These are phyloP conservation scores for Spisula subtruncata DNA, from an alignment of 2,888 invertebrate species.

Conservation along the genomic window DNA sequence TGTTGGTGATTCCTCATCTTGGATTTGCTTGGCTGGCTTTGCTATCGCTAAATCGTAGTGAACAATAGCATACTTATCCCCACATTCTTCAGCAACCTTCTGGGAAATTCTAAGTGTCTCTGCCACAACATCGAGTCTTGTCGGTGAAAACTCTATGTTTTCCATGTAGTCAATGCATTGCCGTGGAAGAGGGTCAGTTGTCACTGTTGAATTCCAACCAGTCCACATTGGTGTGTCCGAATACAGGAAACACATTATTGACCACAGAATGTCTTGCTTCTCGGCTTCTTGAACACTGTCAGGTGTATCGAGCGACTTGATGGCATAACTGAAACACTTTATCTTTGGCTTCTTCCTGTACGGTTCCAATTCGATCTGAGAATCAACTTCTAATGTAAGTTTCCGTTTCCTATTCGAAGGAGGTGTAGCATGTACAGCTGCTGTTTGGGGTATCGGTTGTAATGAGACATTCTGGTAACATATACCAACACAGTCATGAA, in stretches of 20 bases:
- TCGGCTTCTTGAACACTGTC: not conserved
- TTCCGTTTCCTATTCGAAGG: no score
- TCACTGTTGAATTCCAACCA: slow-evolving; percentile 63
- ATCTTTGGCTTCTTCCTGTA: no score
- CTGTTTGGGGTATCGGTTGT: no score
- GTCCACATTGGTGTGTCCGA: slow-evolving; percentile 59
- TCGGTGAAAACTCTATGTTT: slow-evolving; percentile 57
- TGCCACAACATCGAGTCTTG: slow-evolving; percentile 60
- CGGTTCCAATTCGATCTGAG: no score
- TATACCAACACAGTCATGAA: slow-evolving; percentile 68
- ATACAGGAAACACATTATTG: not conserved
- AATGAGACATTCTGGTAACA: slow-evolving; percentile 64
- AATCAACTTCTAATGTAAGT: no score
- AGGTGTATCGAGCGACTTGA: not conserved
- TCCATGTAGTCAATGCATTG: slow-evolving; percentile 67
- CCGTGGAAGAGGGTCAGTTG: slow-evolving; percentile 54
- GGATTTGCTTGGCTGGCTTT: slow-evolving; percentile 69
- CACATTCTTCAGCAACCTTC: slow-evolving; percentile 58
- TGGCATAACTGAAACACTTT: no score
- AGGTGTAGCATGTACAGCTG: no score
- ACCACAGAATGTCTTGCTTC: not conserved
- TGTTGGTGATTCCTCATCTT: slow-evolving; percentile 55
- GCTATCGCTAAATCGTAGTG: slow-evolving; percentile 66
- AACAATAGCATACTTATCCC: slow-evolving; percentile 58
- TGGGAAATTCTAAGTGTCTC: slow-evolving; percentile 64